phyloP scores from a whole-genome alignment of 2,888 invertebrate species.

The Drosophila cognata region DNA sequence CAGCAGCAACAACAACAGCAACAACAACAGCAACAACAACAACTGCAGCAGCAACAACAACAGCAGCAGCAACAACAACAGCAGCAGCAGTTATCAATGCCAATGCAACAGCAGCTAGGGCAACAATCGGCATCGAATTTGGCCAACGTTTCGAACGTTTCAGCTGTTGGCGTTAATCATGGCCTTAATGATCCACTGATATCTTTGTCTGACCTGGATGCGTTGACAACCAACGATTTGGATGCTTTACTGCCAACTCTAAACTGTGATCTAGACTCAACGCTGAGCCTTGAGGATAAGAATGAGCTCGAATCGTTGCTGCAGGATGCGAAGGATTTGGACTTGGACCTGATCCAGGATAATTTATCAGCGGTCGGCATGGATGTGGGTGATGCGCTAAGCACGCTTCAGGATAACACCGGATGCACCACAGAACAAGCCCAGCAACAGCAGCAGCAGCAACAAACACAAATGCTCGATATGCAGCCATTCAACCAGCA shows the following conservation, averaged over 20 bases:
- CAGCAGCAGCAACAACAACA: constrained; percentile 11
- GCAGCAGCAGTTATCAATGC: constrained; percentile 26
- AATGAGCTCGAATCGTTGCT: constrained; percentile 84
- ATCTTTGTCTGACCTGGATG: constrained; percentile 82
- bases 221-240: constrained; percentile 86
- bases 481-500: constrained; percentile 54
- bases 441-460: constrained; percentile 53
- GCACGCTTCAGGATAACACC: constrained; percentile 62
- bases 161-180: constrained; percentile 30
- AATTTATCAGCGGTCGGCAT: constrained; percentile 85
- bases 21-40: constrained; percentile 24
- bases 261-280: constrained; percentile 86
- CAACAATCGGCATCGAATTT: constrained; percentile 24
- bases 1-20: constrained; percentile 32
- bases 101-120: constrained; percentile 33
- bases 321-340: constrained; percentile 84
- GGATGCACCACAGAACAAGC: constrained; percentile 50
- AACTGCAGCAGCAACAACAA: constrained; percentile 13
- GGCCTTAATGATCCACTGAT: constrained; percentile 77
- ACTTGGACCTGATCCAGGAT: constrained; percentile 84
- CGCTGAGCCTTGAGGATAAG: constrained; percentile 84
- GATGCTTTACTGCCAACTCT: constrained; percentile 88
- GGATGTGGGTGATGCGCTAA: constrained; percentile 73
- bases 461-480: constrained; percentile 60
- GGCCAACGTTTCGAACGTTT: constrained; percentile 29